Evolutionary conservation across 2,888 invertebrate genomes (phyloP).

Genomic region (Sialis lutaria): DNA sequence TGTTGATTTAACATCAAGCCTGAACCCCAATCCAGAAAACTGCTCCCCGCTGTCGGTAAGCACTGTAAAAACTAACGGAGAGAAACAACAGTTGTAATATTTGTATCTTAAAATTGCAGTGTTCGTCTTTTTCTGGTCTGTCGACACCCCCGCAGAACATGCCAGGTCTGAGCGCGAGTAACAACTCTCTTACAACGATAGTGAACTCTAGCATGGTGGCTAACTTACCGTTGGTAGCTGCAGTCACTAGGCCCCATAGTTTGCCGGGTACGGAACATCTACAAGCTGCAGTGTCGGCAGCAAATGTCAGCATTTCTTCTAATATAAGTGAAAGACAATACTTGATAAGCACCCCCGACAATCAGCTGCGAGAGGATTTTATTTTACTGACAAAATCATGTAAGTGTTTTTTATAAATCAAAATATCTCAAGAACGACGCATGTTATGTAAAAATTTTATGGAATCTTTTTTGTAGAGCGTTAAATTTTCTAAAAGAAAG

Average conservation of each 20-base stretch:
- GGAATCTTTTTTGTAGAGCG: too few species aligned
- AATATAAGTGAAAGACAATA: constrained; percentile 10
- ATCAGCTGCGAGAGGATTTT: constrained; percentile 36
- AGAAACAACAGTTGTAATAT: background rate
- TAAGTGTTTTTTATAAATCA: background rate
- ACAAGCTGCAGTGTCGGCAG: constrained; percentile 13
- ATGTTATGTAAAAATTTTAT: too few species aligned
- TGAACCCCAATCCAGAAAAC: constrained; percentile 24
- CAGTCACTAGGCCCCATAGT: constrained; percentile 36
- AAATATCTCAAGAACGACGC: too few species aligned
- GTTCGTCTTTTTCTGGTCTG: constrained; percentile 19
- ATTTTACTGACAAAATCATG: constrained; percentile 38
- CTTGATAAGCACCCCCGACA: constrained; percentile 13
- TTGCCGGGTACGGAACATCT: constrained; percentile 33
- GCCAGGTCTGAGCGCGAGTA: constrained; percentile 14
- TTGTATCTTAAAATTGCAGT: constrained; percentile 8
- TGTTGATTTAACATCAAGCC: constrained; percentile 33
- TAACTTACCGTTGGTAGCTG: constrained; percentile 24
- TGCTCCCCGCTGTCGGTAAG: constrained; percentile 26
- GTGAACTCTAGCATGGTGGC: constrained; percentile 12
- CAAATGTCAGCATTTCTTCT: constrained; percentile 11
- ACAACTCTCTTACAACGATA: constrained; percentile 17
- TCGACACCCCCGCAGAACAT: constrained; percentile 16
- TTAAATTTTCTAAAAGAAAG: too few species aligned
- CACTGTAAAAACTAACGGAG: constrained; percentile 4